Evolutionary conservation across 1,140 invertebrate species (phyloP), one percentile per base, ranked within the genome.

Genomic region (Meteorus sp.): DNA sequence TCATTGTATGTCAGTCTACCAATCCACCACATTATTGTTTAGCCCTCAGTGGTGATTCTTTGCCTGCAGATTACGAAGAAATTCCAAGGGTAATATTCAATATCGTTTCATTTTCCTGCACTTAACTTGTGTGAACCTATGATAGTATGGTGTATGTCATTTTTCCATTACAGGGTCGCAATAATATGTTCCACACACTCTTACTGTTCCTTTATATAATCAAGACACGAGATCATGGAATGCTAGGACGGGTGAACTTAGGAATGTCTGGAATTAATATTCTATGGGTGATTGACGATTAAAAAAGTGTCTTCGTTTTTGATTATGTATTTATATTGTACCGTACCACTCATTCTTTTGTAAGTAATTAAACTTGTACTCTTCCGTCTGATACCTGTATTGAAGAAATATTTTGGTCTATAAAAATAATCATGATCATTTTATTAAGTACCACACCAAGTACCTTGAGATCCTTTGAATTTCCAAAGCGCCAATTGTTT

Each of bases 131-230:
- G n/a, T n/a, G n/a, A n/a, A n/a, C n/a, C n/a, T n/a, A 27, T 15
- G 6, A 35, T 48, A 39, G n/a, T 39, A 29, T 29, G 25, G n/a
- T 37, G 20, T 33, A 27, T 9, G 7, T 15, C 25, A n/a, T 33
- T 59, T 51, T 37, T 59, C 44, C 60, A 52, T 85, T 85, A 53
- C 76, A 91, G 84, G 91, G 92, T 41, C 81, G 90, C 47, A 93
- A 92, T 74, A 94, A 94, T 75, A 77, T 93, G 52, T 91, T 93
- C 66, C 88, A 92, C 66, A 87, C 89, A 3, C 80, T 93, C 4
- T 74, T 93, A 27, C 81, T 93, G 44, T 93, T 94, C 74, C 73
- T 94, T 0, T 86, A 92, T 70, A 85, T 87, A 59, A 84, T 93
- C 25, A 90, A 89, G 58, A 83, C 82, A 4, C 85, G 87, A 66